These are phyloP conservation scores for Drosophila anomalata DNA, from an alignment of 2,888 invertebrate genomes.

Conservation along the genomic window DNA sequence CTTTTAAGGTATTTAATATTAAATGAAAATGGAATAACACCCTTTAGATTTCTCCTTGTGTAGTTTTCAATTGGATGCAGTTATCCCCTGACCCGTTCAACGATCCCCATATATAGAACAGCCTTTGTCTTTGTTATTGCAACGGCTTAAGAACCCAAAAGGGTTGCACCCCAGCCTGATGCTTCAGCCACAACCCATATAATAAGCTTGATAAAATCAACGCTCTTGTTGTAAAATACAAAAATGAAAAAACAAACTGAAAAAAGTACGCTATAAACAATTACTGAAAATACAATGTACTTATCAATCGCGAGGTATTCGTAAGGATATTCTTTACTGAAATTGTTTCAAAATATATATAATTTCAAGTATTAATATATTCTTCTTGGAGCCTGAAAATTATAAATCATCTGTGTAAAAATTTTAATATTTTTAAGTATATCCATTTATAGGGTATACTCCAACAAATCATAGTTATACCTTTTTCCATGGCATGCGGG, in stretches of 20 bases:
- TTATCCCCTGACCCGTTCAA: conserved; percentile 22
- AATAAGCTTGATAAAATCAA: conserved; percentile 78
- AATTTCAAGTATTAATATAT: no score
- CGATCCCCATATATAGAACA: conserved; percentile 21
- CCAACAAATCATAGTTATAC: conserved; percentile 51
- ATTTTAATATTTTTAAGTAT: no score
- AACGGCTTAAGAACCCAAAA: conserved; percentile 55
- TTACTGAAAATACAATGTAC: conserved; percentile 9
- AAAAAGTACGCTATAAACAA: conserved; percentile 15
- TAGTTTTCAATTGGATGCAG: conserved; percentile 46
- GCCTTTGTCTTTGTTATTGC: conserved; percentile 50
- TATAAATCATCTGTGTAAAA: no score
- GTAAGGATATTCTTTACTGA: not conserved
- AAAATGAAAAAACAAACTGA: not conserved
- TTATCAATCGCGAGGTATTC: not conserved
- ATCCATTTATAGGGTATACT: conserved; percentile 8
- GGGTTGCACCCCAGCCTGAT: conserved; percentile 55
- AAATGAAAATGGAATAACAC: not conserved
- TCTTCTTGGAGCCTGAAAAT: no score
- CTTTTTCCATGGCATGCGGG: conserved; percentile 73
- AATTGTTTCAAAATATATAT: no score
- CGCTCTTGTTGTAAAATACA: conserved; percentile 50
- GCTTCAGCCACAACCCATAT: conserved; percentile 54
- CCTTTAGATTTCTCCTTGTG: conserved; percentile 25
- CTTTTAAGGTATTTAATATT: no score